A percentile compares a stretch with the other conserved stretches of the same genome.
Conservation (phyloP, 2,113 vertebrate species). For the Myocastor coypus region DNA sequence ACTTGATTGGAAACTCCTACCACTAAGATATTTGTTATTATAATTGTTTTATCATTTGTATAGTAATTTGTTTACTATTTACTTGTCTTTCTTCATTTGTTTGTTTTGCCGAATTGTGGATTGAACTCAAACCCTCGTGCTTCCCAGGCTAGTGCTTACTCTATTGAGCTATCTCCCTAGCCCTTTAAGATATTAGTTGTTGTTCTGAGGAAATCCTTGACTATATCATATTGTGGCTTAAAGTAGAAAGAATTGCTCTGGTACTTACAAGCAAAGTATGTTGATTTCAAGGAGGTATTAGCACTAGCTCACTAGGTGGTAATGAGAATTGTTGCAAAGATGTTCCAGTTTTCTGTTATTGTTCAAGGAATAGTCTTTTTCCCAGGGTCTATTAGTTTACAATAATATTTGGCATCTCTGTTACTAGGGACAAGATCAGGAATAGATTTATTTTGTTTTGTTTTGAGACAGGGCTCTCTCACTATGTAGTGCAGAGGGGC, state of each 20-base stretch:
- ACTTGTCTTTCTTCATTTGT: too few species aligned
- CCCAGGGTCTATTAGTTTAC: not conserved
- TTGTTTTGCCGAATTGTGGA: too few species aligned
- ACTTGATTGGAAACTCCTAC: not conserved
- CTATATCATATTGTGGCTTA: not conserved
- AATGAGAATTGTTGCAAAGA: not conserved
- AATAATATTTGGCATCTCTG: not conserved
- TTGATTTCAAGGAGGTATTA: not conserved
- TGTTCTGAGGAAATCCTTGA: not conserved
- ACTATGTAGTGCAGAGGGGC: too few species aligned
- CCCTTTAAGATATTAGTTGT: not conserved
- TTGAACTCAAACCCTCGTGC: too few species aligned
- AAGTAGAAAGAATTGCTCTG: not conserved
- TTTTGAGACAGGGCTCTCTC: too few species aligned
- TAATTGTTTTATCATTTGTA: too few species aligned
- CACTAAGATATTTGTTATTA: not conserved
- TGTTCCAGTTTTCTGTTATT: not conserved
- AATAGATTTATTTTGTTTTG: not conserved
- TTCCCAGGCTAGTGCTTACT: too few species aligned
- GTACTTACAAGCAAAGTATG: not conserved
- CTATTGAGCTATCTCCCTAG: too few species aligned
- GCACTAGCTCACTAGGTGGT: not conserved
- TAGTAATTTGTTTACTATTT: too few species aligned
- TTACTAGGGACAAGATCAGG: not conserved
- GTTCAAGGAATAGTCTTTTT: not conserved